Base-by-base conservation (phyloP, 2,888 invertebrate genomes). In the Melangyna quadrimaculata region DNA sequence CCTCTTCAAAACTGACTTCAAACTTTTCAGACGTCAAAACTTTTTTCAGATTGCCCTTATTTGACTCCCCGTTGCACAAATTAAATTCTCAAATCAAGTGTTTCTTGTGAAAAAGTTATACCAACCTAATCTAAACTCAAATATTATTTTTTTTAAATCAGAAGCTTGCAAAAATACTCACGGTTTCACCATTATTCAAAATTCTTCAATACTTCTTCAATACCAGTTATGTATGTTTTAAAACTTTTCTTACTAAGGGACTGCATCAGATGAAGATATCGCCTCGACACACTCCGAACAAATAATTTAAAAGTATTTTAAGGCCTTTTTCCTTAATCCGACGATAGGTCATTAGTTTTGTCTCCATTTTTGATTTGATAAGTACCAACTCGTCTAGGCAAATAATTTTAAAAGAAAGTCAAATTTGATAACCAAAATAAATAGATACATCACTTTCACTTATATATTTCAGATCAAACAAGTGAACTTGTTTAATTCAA, bases 121-220 rank as follows among this genome's bases (percentile, higher is more conserved):
- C 3, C 3, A 27, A 27, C 3, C 3, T 27, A 27, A 4, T 27
- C 27, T 27, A 27, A 27, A 27, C 3, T 6, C 27, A 4, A 27
- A 6, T 27, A 4, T 6, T 27, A 27, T 3, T 27, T 27, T 4
- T 27, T 27, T 3, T 6, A 43, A 45, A 17, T 1, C 8, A n/a
- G n/a, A n/a, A n/a, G n/a, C n/a, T n/a, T n/a, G n/a, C 1, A 2
- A 10, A 14, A 10, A 14, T 22, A 51, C 67, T 67, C 37, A 67
- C 67, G 67, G 67, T 35, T 67, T 67, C 67, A 67, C 67, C 67
- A 67, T 67, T 51, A 45, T 65, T 65, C 27, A 40, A 61, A n/a
- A n/a, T 0, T n/a, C 24, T 24, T 24, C 3, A 37, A 40, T 40
- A 6, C 2, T 4, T 22, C n/a, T 35, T 35, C 2, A 29, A 7